Evolutionary conservation across 1,140 invertebrate genomes (phyloP), one percentile per base, ranked within the genome.

Genomic region (Zaprionus kolodkinae): DNA sequence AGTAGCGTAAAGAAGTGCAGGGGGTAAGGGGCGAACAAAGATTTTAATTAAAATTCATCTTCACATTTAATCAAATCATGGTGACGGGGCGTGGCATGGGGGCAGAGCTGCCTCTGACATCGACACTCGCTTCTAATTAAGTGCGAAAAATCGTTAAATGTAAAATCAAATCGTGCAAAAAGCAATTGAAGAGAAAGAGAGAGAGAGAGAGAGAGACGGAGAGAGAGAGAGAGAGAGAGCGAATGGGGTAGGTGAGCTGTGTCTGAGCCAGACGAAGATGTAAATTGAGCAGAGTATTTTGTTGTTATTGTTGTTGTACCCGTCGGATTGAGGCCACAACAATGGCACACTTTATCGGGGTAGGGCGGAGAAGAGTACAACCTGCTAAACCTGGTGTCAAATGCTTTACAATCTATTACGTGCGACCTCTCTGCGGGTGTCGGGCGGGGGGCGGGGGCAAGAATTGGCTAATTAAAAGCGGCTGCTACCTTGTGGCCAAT

Each of bases 1-100:
- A 75, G 67, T 56, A 54, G 11, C 25, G 36, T 1, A n/a, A 15
- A n/a, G 15, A 6, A 9, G 38, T 43, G 35, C 5, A 11, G 40
- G n/a, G 6, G 17, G 13, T 15, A 35, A 3, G 6, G 17, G 5
- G 65, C 33, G 61, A 55, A 71, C 69, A 71, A 69, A 70, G 88
- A 87, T 92, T 92, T 92, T 92, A 92, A 92, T 92, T 92, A 92
- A 92, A 92, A 92, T 92, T 92, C 91, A 92, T 92, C 91, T 92
- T 91, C 91, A 92, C 91, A 91, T 91, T 92, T 92, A 92, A 92
- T 92, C 91, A 92, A 92, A 92, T 92, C 87, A 92, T 91, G 80
- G 77, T 71, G 52, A 75, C 57, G 61, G 33, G 52, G 11, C 40
- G 21, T 17, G 36, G 36, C 82, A 21, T 21, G 21, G 11, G 45